These are phyloP conservation scores for Forbesichthys agassizii DNA, from an alignment of 2,113 vertebrate species.

Conservation along the genomic window DNA sequence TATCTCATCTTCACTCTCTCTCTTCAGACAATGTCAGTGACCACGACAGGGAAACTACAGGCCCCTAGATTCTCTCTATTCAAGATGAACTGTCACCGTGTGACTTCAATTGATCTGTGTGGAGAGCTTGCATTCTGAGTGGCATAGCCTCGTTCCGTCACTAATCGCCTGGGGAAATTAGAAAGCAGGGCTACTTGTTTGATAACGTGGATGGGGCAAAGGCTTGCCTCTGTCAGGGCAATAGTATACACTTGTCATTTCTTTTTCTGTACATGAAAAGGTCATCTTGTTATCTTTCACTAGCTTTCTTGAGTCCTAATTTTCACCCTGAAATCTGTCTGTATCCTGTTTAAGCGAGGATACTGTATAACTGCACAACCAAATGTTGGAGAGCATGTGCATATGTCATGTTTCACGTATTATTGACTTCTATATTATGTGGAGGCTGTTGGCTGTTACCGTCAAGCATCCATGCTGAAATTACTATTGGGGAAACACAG, in stretches of 20 bases:
- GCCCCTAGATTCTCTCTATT: conserved; percentile 51
- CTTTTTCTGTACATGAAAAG: conserved; percentile 53
- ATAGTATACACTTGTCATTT: conserved; percentile 63
- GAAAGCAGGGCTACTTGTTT: conserved; percentile 13
- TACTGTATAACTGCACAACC: conserved; percentile 30
- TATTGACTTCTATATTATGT: conserved; percentile 21
- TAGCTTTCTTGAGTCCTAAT: conserved; percentile 42
- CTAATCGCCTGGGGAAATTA: background rate
- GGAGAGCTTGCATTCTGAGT: conserved; percentile 10
- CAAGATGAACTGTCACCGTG: conserved; percentile 52
- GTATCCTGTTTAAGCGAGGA: conserved; percentile 36
- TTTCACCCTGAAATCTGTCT: conserved; percentile 39
- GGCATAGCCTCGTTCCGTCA: background rate
- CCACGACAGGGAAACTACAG: conserved; percentile 55
- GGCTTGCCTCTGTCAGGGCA: conserved; percentile 28
- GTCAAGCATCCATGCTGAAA: conserved; percentile 70
- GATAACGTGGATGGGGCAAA: conserved; percentile 9
- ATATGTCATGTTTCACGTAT: background rate
- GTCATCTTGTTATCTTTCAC: conserved; percentile 59
- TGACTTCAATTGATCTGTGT: conserved; percentile 39
- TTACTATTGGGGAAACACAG: conserved; percentile 68
- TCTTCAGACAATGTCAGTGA: conserved; percentile 54
- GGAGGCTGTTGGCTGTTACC: conserved; percentile 61
- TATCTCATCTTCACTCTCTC: conserved; percentile 50
- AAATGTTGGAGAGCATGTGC: background rate